Evolutionary conservation across 2,888 invertebrate genomes (phyloP), one percentile per base, ranked within the genome.

Genomic region (Lycia hirtaria): DNA sequence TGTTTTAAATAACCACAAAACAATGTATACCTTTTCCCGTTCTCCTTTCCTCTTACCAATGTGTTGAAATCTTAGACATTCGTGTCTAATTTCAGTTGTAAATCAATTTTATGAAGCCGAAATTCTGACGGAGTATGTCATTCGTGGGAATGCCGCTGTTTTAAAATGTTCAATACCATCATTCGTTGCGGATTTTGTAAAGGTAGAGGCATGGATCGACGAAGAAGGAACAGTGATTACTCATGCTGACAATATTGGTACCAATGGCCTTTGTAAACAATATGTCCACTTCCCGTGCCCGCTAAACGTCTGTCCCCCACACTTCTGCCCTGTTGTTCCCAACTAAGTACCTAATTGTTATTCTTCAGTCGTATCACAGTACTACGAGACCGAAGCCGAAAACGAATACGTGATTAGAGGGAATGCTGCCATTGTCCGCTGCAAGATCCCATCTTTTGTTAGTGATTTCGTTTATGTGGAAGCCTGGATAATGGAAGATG

Each of bases 371-470:
- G 97, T 97, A 80, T 95, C 96, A 78, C 97, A 97, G 93, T 95
- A 94, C 92, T 97, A 96, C 93, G 95, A 96, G 88, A 96, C 97
- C 73, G 97, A 97, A 93, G 96, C 97, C 80, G 97, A 97, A 93
- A 97, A 98, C 88, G 97, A 97, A 87, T 98, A 97, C 93, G 97
- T 97, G 69, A 98, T 97, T 85, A 95, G 96, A 80, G 97, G 97
- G 69, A 97, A 97, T 92, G 95, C 97, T 65, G 98, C 97, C 59
- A 96, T 98, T 76, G 95, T 98, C 92, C 97, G 96, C 89, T 98
- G 98, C 94, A 96, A 97, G 94, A 97, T 98, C 75, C 98, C 98
- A 65, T 96, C 96, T 81, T 98, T 97, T 93, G 97, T 98, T 72
- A 96, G 97, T 69, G 98, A 98, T 93, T 98, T 97, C 92, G 96